Evolutionary conservation across 2,797 vertebrate genomes (phyloP), one percentile per base, ranked within the genome.

Genomic region (Gobionotothen gibberifrons): DNA sequence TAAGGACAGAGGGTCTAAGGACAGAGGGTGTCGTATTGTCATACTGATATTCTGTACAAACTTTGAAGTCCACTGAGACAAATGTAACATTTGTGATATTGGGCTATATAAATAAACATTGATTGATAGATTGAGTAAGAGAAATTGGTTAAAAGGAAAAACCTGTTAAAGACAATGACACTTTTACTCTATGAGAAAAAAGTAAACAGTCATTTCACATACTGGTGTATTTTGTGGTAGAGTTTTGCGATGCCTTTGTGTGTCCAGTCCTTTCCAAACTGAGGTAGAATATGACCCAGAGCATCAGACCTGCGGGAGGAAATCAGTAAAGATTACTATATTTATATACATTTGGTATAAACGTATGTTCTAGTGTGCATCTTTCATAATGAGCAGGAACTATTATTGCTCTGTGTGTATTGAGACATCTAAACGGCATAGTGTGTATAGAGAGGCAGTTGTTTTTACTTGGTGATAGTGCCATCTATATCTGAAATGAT

Each of bases 261-360:
- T 19, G 98, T 98, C 97, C 98, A 99, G 87, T 99, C 97, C 92
- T 98, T 99, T 42, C 98, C 98, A 89, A 99, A 90, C 51, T 97
- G 97, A 0, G 97, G 98, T 47, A 99, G 93, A 79, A 99, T 98
- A 13, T 99, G 97, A 32, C 98, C 98, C 71, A 99, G 93, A 64
- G 97, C 95, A 51, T 99, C 97, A 0, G 98, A 99, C 90, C 98
- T 99, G 83, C 44, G 43, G 89, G 52, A 58, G 48, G 69, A 56
- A 69, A 15, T 76, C 42, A 76, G 53, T 10, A 11, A 53, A 59
- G 9, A 64, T 12, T n/a, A 26, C 26, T 26, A 26, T 26, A 26
- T 5, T 26, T 5, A 26, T 5, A 26, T 26, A 5, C 26, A 26
- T 26, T 26, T 26, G 26, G 26, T 26, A 26, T 26, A 26, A 26